Evolutionary conservation across 2,888 invertebrate genomes (phyloP), one percentile per base, ranked within the genome.

Genomic region (Agapetus fuscipes): DNA sequence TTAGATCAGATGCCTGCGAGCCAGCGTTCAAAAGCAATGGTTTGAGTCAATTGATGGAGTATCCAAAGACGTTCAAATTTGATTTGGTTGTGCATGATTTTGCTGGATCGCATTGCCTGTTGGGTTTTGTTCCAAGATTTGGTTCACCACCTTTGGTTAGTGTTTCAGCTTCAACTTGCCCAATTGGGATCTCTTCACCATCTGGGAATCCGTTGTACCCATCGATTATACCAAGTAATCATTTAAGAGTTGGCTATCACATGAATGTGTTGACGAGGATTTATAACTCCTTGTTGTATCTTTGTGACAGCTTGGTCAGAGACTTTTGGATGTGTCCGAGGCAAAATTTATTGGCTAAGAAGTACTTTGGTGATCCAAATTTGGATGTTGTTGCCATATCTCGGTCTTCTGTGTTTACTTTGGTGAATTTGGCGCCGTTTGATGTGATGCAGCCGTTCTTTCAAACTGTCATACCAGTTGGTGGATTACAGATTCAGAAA

Each of bases 71-170:
- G 25, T 58, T 57, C 17, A 47, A 52, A 17, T 55, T 58, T 39
- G 59, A 61, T 51, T 35, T 59, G 24, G 52, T 58, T n/a, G 42
- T 60, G 3, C 50, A 56, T 33, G 61, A 61, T 39, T 56, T 52
- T 27, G 54, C 53, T 1, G 20, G 52, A 16, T 56, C 56, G 2
- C 51, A 56, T 3, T 54, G 52, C 48, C 39, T 59, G 9, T 17
- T 60, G 10, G 55, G 54, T 1, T 53, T 60, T 32, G 43, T 54
- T 1, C 51, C 58, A 24, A 54, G 53, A 34, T 61, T 58, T 39
- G 49, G 50, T 1, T 49, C 55, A 49, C 55, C 58, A 16, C 55
- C 60, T 9, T 39, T 60, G 17, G 45, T 57, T 16, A 55, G 56
- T 9, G 41, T 57, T 2, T 47, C 47, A 2, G 47, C 47, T 9